phyloP scores from a whole-genome alignment of 1,140 invertebrate genomes.

The Drosophila lini region DNA sequence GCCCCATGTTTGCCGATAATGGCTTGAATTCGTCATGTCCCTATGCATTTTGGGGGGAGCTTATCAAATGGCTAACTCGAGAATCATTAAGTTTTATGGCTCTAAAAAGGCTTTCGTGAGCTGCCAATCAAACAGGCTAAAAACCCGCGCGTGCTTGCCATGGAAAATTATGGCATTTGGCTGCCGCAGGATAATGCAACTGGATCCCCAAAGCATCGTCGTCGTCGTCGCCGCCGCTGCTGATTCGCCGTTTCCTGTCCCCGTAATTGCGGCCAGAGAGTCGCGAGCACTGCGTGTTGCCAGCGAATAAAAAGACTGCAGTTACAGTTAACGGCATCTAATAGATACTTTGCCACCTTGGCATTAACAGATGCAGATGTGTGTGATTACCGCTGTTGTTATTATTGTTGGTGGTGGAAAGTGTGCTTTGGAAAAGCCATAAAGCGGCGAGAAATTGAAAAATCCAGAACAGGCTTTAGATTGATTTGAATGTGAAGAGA shows the following conservation, averaged over 20 bases:
- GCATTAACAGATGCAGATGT: constrained; percentile 59
- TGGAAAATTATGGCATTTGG: constrained; percentile 55
- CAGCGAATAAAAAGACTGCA: constrained; percentile 70
- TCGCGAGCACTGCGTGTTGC: constrained; percentile 56
- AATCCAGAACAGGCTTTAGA: constrained; percentile 23
- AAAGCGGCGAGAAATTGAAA: constrained; percentile 36
- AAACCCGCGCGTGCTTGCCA: constrained; percentile 47
- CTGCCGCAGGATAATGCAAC: constrained; percentile 71
- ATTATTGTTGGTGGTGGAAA: constrained; percentile 2
- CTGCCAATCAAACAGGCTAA: constrained; percentile 55
- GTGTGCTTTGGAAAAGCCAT: constrained; percentile 18
- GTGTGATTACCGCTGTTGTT: constrained; percentile 15
- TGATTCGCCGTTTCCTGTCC: constrained; percentile 76
- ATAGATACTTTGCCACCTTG: constrained; percentile 80
- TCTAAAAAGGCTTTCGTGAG: constrained; percentile 22
- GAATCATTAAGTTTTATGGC: constrained; percentile 74
- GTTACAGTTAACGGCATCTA: constrained; percentile 79
- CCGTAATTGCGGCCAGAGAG: constrained; percentile 52
- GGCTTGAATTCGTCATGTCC: constrained; percentile 47
- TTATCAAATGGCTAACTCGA: constrained; percentile 64
- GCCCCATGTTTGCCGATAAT: constrained; percentile 40
- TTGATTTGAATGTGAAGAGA: constrained; percentile 23
- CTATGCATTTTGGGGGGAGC: constrained; percentile 15
- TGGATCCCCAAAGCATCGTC: constrained; percentile 23
- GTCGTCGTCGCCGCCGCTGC: constrained; percentile 34